A percentile compares a stretch with the other conserved stretches of the same genome.
Conservation (phyloP, 2,888 invertebrate genomes). For the Xiphydria camelus region DNA sequence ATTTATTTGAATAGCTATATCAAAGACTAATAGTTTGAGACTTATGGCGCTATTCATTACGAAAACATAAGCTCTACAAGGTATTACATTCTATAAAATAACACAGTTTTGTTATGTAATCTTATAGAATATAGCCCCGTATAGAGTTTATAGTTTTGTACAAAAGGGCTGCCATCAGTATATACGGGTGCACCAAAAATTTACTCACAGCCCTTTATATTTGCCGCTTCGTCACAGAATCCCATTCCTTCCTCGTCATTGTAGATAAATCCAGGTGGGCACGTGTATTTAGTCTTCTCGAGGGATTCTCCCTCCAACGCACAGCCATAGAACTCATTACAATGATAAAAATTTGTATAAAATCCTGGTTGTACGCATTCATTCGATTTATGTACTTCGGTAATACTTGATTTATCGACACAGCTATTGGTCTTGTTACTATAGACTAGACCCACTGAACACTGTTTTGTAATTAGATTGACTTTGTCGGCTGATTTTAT, state of each 20-base stretch:
- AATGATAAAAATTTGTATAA: conserved; percentile 18
- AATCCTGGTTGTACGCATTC: conserved; percentile 19
- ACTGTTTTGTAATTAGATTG: not conserved
- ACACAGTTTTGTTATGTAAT: too few species aligned
- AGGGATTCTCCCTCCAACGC: conserved; percentile 5
- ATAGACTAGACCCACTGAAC: not conserved
- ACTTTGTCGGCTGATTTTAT: not conserved
- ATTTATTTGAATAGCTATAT: too few species aligned
- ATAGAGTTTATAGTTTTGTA: too few species aligned
- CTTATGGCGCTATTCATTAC: too few species aligned
- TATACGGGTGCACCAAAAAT: too few species aligned
- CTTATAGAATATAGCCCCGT: too few species aligned
- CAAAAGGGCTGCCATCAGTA: not conserved
- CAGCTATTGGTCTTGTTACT: conserved; percentile 18
- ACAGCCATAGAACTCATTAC: conserved; percentile 23
- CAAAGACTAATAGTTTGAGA: too few species aligned
- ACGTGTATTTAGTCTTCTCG: conserved; percentile 9
- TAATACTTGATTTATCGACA: conserved; percentile 7
- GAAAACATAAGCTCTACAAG: too few species aligned
- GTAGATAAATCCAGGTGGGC: conserved; percentile 21
- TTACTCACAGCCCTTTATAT: conserved; percentile 6
- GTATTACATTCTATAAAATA: too few species aligned
- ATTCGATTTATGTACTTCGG: not conserved
- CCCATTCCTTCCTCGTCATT: conserved; percentile 18
- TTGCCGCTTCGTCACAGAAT: conserved; percentile 7